phyloP scores from a whole-genome alignment of 2,888 invertebrate genomes.

The Timema cristinae region DNA sequence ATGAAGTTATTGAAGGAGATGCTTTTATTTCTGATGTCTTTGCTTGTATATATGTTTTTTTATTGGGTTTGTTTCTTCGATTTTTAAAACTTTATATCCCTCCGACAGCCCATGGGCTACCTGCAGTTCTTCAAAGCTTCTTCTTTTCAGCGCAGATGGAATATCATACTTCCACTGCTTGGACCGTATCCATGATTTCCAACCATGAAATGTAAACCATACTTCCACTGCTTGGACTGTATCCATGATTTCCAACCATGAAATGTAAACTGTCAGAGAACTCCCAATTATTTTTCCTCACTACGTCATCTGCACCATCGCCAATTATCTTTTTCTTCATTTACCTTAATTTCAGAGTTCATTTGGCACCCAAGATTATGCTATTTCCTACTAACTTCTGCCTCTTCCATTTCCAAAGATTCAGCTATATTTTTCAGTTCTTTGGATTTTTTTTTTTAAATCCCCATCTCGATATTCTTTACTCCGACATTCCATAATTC shows the following conservation, averaged over 20 bases:
- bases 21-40: too few relatives aligned
- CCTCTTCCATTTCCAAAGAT: background rate
- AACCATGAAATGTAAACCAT: background rate
- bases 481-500: slow-evolving; percentile 1
- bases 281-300: background rate
- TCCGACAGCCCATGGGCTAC: too few relatives aligned
- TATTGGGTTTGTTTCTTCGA: too few relatives aligned
- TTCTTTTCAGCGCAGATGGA: too few relatives aligned
- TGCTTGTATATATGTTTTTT: too few relatives aligned
- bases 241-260: background rate
- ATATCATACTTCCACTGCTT: background rate
- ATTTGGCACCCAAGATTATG: background rate
- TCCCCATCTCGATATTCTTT: background rate
- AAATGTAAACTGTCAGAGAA: background rate
- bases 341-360: background rate
- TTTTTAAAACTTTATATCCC: too few relatives aligned
- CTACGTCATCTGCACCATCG: background rate
- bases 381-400: background rate
- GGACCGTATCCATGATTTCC: background rate
- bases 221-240: slow-evolving; percentile 4
- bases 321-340: background rate
- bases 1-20: too few relatives aligned
- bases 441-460: background rate
- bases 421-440: background rate
- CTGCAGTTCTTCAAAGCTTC: too few relatives aligned